These are phyloP conservation scores for Mustela nigripes DNA, from an alignment of 2,113 vertebrate species.

Conservation along the genomic window DNA sequence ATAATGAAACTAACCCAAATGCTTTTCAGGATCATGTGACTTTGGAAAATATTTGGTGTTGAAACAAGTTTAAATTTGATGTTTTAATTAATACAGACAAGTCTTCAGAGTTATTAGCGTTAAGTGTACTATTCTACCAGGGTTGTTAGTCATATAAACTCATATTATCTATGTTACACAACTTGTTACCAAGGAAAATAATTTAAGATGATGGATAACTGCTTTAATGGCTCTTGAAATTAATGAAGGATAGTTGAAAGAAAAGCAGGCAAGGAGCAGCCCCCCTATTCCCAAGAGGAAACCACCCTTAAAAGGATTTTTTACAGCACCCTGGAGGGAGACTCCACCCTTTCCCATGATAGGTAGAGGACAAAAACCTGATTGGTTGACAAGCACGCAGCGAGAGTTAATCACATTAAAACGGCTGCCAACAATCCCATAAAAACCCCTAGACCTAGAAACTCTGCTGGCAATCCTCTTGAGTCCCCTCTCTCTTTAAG, in stretches of 20 bases:
- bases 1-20: background rate
- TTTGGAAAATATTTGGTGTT: background rate
- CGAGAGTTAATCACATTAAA: background rate
- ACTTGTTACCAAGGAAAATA: background rate
- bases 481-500: background rate
- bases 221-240: background rate
- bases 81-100: background rate
- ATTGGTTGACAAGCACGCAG: background rate
- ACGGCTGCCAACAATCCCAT: background rate
- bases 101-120: background rate
- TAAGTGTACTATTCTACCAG: background rate
- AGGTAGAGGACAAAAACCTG: background rate
- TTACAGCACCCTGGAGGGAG: background rate
- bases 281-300: background rate
- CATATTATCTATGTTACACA: background rate
- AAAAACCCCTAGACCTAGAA: background rate
- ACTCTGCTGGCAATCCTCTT: background rate
- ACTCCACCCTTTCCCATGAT: background rate
- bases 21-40: background rate
- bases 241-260: background rate
- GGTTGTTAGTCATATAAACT: background rate
- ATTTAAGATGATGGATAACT: background rate
- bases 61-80: background rate
- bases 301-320: background rate
- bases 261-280: background rate